phyloP scores from a whole-genome alignment of 2,797 vertebrate species.

The Naso thynnoides region DNA sequence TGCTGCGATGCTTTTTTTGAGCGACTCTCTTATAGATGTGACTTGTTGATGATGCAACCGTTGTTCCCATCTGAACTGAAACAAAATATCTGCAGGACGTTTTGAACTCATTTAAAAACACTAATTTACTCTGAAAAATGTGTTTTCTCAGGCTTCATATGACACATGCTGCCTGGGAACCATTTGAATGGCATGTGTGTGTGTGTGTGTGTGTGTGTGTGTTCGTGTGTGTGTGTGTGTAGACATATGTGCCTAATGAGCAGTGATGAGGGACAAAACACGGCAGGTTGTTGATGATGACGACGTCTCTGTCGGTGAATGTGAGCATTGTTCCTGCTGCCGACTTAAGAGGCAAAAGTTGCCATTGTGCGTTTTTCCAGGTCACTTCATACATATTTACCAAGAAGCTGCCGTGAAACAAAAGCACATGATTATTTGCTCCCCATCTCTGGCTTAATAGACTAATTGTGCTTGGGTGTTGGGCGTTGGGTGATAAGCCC shows the following conservation, averaged over 20 bases:
- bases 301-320: constrained; percentile 57
- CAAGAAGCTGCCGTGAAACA: constrained; percentile 50
- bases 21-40: too few species aligned
- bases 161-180: constrained; percentile 23
- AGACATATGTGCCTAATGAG: constrained; percentile 30
- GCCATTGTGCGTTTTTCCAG: constrained; percentile 78
- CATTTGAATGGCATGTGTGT: constrained; percentile 1
- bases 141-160: too few species aligned
- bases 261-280: constrained; percentile 32
- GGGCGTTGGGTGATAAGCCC: constrained; percentile 38
- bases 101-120: too few species aligned
- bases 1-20: too few species aligned
- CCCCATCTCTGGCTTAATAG: constrained; percentile 27
- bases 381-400: constrained; percentile 74
- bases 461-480: constrained; percentile 56
- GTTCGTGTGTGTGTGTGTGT: constrained; percentile 11
- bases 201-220: constrained; percentile 38
- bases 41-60: too few species aligned
- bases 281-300: constrained; percentile 57
- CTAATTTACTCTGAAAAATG: too few species aligned
- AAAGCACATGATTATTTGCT: constrained; percentile 49
- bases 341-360: constrained; percentile 73
- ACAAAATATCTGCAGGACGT: too few species aligned
- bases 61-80: too few species aligned
- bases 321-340: constrained; percentile 65